Base-by-base conservation (phyloP, 2,888 invertebrate genomes). In the Listrodromus nycthemerus region DNA sequence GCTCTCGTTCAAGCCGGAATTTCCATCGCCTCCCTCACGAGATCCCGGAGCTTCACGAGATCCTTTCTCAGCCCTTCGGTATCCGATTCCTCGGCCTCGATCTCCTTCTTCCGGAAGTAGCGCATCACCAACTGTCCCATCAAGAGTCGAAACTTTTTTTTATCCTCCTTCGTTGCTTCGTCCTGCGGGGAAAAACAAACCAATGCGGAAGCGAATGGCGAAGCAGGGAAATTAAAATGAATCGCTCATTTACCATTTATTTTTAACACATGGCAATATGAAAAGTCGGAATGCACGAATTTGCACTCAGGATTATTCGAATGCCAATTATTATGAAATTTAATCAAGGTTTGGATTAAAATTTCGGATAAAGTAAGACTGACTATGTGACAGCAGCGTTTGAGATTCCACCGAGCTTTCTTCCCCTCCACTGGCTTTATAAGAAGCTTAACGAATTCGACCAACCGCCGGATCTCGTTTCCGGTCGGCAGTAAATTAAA, bases 401-500 rank as follows among this genome's bases (percentile, higher is more conserved):
- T 92, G 3, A 93, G 86, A 6, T 94, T 94, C 93, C 95, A 95
- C 65, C 93, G 91, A 0, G 95, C 95, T 80, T 90, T 91, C 63
- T 92, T 91, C 13, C 92, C 93, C 0, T 91, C 86, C 7, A 92
- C 89, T n/a, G 91, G 91, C 58, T 90, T 92, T 37, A 93, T 84
- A 78, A 93, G 91, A 50, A 94, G 89, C 74, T 94, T 94, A 71
- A 95, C 85, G 94, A 95, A 95, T 77, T 95, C 94, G 75, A 94
- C 87, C 41, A 94, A 91, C 70, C 91, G 91, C 27, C 91, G 91
- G 82, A 95, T 89, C 0, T 95, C 95, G 5, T 92, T 91, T 2
- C 94, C 94, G 0, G 96, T 95, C 1, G 96, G 96, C 27, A 97
- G 94, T 89, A 97, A 93, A 93, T 96, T 97, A 88, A 96, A 95